A percentile compares a stretch with the other conserved stretches of the same genome.
Evolutionary conservation across 2,113 vertebrate genomes (phyloP).

Genomic region (Anolis carolinensis): DNA sequence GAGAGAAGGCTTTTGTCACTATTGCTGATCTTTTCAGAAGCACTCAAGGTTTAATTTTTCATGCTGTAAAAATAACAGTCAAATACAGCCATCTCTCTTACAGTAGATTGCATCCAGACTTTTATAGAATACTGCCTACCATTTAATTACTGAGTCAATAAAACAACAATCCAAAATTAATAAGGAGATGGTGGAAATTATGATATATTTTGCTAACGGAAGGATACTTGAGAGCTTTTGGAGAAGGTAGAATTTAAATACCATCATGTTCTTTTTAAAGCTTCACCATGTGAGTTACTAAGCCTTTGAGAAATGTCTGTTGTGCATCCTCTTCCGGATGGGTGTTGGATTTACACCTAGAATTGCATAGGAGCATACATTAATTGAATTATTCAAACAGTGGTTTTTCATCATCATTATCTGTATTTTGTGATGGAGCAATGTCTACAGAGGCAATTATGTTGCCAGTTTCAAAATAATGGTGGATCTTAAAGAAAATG

Average conservation of each 20-base stretch:
- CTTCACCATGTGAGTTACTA: neutral
- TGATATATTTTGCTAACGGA: no score
- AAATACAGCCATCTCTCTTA: neutral
- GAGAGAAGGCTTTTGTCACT: neutral
- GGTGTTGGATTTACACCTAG: neutral
- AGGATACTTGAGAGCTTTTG: neutral
- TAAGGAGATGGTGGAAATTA: no score
- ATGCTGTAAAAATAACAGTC: neutral
- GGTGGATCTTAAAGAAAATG: neutral
- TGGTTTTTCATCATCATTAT: neutral
- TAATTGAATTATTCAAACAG: neutral
- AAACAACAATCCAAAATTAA: no score
- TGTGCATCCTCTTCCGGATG: neutral
- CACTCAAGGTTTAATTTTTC: neutral
- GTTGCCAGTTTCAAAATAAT: neutral
- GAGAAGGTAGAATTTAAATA: neutral
- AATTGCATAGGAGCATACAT: neutral
- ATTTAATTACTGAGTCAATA: neutral
- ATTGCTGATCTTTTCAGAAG: neutral
- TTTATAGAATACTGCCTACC: neutral
- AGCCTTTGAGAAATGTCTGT: rapidly evolving
- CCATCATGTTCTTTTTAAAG: neutral
- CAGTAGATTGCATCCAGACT: neutral
- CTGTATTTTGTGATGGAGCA: neutral
- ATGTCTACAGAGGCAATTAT: neutral